Evolutionary conservation across 2,113 vertebrate species (phyloP), one percentile per base, ranked within the genome.

Genomic region (Corythornis cristatus): DNA sequence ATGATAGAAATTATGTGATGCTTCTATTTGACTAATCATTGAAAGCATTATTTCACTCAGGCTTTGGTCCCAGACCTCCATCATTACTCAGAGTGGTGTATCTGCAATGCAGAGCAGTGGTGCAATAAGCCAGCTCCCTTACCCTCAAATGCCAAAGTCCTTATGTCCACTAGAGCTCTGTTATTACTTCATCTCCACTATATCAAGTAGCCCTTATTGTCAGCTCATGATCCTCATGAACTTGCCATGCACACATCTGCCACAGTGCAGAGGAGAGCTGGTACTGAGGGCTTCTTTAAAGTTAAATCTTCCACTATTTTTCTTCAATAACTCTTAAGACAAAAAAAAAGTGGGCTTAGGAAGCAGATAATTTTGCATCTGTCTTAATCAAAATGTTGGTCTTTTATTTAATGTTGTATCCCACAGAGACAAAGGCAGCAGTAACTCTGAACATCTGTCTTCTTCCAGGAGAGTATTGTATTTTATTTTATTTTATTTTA

Each of bases 231-330:
- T 85, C 57, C 31, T 73, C 12, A 14, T 13, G n/a, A 23, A 10
- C 46, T 18, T 50, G 21, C 23, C 0, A 0, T 22, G 26, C 31
- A 29, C 2, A 5, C 2, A 5, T 50, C 58, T 75, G 43, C 72
- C 33, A 46, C 14, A 42, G 12, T 35, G 31, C 46, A 75, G 31
- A 64, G 20, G 13, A 65, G 9, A 6, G 6, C n/a, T 50, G 46
- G 8, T 58, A 33, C 22, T 45, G 11, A 82, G 15, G 11, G 48
- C 20, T 22, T 46, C 23, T 40, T 57, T 74, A 5, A 74, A 74
- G 31, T 70, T 6, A 58, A 35, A 74, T 78, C 33, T 61, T 74
- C 21, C 35, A 7, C 29, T 60, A 3, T 16, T 25, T 86, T 83
- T 70, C 51, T 70, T 20, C 13, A 48, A 0, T 37, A 51, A 31